Percentiles rank a stretch among this genome's conserved stretches.
Conservation (phyloP, 2,888 invertebrate genomes). For the Trimorus sp. region DNA sequence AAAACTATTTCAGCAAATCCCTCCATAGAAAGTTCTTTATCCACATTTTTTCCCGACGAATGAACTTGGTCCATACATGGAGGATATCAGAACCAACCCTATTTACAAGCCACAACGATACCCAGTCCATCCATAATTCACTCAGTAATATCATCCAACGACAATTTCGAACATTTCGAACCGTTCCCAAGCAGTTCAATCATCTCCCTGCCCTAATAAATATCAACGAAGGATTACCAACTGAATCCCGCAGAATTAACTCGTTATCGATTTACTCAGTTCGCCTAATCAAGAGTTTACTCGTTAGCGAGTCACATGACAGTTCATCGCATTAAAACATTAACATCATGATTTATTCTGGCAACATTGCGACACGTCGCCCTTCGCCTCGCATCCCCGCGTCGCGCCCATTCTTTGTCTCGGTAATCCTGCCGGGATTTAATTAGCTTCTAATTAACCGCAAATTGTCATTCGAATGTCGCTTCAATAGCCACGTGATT, state of each 20-base stretch:
- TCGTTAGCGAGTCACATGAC: constrained; percentile 10
- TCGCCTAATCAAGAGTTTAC: constrained; percentile 28
- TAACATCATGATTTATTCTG: constrained; percentile 17
- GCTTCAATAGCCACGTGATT: constrained; percentile 28
- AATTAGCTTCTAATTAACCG: constrained; percentile 41
- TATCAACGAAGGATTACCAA: constrained; percentile 20
- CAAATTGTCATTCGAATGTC: constrained; percentile 28
- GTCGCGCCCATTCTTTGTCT: constrained; percentile 1
- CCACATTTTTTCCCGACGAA: no score
- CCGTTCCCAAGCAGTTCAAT: no score
- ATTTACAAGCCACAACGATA: no score
- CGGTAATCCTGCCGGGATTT: constrained; percentile 12
- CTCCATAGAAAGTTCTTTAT: no score
- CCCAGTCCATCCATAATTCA: no score
- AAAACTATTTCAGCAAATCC: no score
- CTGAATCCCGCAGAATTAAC: constrained; percentile 25
- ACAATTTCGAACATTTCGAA: no score
- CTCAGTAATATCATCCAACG: no score
- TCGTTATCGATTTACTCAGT: constrained; percentile 35
- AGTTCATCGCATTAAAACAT: constrained; percentile 28
- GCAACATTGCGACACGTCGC: background rate
- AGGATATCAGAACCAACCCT: no score
- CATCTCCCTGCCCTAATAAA: no score
- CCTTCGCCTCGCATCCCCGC: background rate
- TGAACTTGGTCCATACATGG: no score